Evolutionary conservation across 2,113 vertebrate genomes (phyloP).

Genomic region (Regulus satrapa): DNA sequence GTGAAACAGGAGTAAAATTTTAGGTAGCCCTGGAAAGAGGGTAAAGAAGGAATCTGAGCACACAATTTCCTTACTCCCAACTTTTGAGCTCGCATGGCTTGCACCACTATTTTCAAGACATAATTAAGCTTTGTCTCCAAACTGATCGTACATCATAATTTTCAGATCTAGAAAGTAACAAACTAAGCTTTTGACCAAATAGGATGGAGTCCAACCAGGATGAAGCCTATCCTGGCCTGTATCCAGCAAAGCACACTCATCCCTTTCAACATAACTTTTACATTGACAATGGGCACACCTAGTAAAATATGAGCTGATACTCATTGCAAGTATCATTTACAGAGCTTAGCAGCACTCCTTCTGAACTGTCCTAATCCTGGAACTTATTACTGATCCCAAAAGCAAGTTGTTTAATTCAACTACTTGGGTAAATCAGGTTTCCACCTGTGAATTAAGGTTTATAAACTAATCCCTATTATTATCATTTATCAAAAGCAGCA

Average conservation of each 20-base stretch:
- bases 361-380: neutral
- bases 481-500: neutral
- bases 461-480: constrained; percentile 41
- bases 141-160: neutral
- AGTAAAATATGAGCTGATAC: neutral
- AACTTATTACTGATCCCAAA: neutral
- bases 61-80: neutral
- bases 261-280: neutral
- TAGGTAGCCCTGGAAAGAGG: neutral
- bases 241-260: neutral
- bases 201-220: neutral
- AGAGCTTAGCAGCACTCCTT: neutral
- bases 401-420: neutral
- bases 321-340: neutral
- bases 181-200: neutral
- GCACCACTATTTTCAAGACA: neutral
- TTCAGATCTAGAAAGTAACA: neutral
- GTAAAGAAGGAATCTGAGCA: neutral
- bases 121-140: neutral
- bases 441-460: neutral
- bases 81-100: neutral
- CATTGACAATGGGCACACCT: neutral
- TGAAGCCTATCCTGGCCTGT: neutral
- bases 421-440: neutral
- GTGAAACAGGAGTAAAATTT: neutral